Conservation (phyloP, 2,888 invertebrate species). For the Drosophila heteroneura region DNA sequence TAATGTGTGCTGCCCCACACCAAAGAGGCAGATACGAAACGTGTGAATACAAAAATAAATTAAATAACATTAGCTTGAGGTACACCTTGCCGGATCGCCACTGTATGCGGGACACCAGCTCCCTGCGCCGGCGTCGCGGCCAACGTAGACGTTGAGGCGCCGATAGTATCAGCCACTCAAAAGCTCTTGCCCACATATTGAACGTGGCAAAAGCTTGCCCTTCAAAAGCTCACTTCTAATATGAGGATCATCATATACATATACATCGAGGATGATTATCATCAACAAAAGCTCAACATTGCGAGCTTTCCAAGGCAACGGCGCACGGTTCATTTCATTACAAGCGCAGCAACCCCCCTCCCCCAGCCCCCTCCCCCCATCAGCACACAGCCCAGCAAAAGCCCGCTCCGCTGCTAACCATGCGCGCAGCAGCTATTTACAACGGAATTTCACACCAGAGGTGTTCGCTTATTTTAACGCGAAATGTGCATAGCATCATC, state of each 20-base stretch:
- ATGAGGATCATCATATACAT: slow-evolving; percentile 19
- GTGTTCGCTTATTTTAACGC: slow-evolving; percentile 62
- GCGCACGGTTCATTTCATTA: slow-evolving; percentile 8
- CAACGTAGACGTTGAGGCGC: slow-evolving; percentile 74
- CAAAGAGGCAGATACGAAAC: slow-evolving; percentile 45
- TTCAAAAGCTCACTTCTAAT: neutral
- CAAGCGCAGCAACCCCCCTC: slow-evolving; percentile 5
- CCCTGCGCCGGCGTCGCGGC: slow-evolving; percentile 43
- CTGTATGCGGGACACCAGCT: slow-evolving; percentile 50
- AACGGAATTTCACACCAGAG: slow-evolving; percentile 70
- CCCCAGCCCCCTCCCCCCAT: too few species aligned
- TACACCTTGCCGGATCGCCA: slow-evolving; percentile 77
- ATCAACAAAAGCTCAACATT: slow-evolving; percentile 22
- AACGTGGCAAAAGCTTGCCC: slow-evolving; percentile 66
- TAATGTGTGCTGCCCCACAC: slow-evolving; percentile 30
- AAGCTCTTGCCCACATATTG: slow-evolving; percentile 35
- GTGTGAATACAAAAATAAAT: slow-evolving; percentile 81
- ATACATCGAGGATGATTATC: neutral
- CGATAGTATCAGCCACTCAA: slow-evolving; percentile 49
- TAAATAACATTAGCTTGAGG: slow-evolving; percentile 79
- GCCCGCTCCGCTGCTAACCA: slow-evolving; percentile 6
- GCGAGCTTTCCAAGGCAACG: slow-evolving; percentile 18
- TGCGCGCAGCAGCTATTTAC: slow-evolving; percentile 55
- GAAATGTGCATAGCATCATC: slow-evolving; percentile 63
- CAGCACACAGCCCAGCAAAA: neutral